Evolutionary conservation across 2,113 vertebrate genomes (phyloP), one percentile per base, ranked within the genome.

Genomic region (Podilymbus podiceps): DNA sequence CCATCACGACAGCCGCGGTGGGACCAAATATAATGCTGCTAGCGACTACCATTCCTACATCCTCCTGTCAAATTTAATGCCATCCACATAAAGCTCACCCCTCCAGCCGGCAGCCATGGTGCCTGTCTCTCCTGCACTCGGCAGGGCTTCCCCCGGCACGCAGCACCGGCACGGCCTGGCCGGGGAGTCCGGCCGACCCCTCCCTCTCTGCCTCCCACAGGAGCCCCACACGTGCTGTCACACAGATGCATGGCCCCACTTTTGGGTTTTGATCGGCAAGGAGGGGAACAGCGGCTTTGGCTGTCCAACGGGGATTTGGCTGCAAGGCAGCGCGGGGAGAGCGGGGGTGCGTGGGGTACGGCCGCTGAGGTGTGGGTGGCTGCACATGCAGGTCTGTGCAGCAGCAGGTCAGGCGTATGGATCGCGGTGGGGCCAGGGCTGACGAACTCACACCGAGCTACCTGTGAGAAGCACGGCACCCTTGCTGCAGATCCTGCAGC

Each of bases 81-180:
- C 1, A 0, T 22, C 35, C 58, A 44, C 46, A 49, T 25, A 47
- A 73, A 53, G 60, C n/a, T 53, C 19, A 55, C 13, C 11, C 21
- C 58, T 52, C 16, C 31, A 10, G 49, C 62, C 46, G 55, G 33
- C 2, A 1, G 62, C 19, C 64, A 1, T 4, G 49, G 21, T 21
- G 23, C 33, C 55, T 15, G 2, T 9, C 71, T 6, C 28, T 58
- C 52, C 44, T 4, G n/a, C 25, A 22, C 24, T 19, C 38, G 7
- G 11, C 40, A 7, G 12, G 55, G 52, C 64, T 44, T 53, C 38
- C 27, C 4, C 6, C 0, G 4, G 33, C 6, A 1, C 5, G 8
- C 7, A 3, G 25, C 40, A 58, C 8, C 2, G 2, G 13, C 56
- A 6, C 0, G 0, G 47, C 33, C 38, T 47, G 53, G 5, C 50